phyloP scores from a whole-genome alignment of 2,888 invertebrate genomes.

The Ornithoptera priamus region DNA sequence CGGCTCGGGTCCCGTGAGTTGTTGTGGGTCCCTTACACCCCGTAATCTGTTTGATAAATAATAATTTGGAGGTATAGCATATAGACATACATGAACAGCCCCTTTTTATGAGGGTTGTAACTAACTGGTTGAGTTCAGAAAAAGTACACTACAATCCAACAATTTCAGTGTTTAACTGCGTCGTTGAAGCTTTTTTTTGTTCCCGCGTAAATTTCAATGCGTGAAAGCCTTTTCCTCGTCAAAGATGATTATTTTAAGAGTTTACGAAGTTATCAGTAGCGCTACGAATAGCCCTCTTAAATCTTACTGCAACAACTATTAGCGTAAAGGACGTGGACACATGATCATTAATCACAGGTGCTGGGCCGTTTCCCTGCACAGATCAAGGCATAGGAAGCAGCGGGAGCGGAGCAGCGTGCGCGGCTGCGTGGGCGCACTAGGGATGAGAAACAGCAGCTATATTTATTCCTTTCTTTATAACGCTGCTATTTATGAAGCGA shows the following conservation, averaged over 20 bases:
- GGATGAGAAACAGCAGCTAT: conserved; percentile 21
- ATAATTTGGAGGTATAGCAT: no score
- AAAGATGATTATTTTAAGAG: background rate
- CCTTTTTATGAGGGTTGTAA: no score
- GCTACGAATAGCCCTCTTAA: conserved; percentile 4
- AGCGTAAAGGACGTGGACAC: conserved; percentile 37
- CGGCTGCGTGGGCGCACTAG: conserved; percentile 25
- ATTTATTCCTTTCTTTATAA: conserved; percentile 20
- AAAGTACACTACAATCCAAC: no score
- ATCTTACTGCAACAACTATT: conserved; percentile 27
- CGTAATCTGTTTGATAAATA: no score
- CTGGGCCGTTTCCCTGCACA: conserved; percentile 49
- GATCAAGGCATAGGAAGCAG: conserved; percentile 51
- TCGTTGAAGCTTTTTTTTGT: no score
- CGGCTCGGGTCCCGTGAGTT: no score
- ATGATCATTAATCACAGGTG: conserved; percentile 53
- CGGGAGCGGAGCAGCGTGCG: conserved; percentile 33
- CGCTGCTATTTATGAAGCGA: conserved; percentile 18
- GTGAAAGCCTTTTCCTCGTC: no score
- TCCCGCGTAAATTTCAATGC: no score
- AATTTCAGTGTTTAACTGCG: no score
- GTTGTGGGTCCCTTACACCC: no score
- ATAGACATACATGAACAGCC: conserved; percentile 2
- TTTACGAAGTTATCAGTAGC: background rate
- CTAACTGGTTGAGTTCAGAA: no score